Conservation (phyloP, 1,140 invertebrate species). For the Cardiocondyla obscurior region DNA sequence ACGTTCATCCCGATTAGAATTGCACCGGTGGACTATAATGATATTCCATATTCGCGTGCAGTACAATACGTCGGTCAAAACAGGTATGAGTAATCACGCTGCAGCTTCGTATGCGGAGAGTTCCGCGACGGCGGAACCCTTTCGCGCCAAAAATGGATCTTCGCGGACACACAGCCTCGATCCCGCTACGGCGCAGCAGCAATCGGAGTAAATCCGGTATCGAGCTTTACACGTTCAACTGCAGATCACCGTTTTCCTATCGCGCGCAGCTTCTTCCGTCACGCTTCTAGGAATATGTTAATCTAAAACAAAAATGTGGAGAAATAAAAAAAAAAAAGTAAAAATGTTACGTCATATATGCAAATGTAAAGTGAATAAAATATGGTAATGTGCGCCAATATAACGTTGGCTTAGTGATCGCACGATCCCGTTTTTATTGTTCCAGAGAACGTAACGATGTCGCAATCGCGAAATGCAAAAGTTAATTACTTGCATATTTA, state of each 20-base stretch:
- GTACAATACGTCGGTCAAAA: slow-evolving; percentile 39
- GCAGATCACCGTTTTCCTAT: background rate
- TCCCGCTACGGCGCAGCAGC: slow-evolving; percentile 1
- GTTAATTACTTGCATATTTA: background rate
- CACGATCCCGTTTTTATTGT: background rate
- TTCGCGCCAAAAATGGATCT: slow-evolving; percentile 62
- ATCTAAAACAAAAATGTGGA: background rate
- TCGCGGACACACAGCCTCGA: background rate
- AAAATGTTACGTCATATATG: background rate
- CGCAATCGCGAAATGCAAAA: background rate
- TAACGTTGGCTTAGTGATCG: background rate
- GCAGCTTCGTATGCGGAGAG: slow-evolving; percentile 17
- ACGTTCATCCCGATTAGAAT: background rate
- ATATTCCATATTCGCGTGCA: background rate
- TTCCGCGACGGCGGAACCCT: slow-evolving; percentile 13
- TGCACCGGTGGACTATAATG: background rate
- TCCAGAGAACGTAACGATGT: background rate
- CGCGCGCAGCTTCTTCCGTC: too few relatives aligned
- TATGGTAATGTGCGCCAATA: background rate
- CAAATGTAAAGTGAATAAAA: background rate
- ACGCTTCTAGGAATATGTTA: background rate
- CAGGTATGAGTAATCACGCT: slow-evolving; percentile 46
- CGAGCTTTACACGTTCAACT: background rate
- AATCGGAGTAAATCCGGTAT: background rate
- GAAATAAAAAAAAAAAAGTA: background rate